A percentile compares a stretch with the other conserved stretches of the same genome.
These are phyloP conservation scores for Galeopterus variegatus DNA, from an alignment of 2,113 vertebrate genomes.

Conservation along the genomic window DNA sequence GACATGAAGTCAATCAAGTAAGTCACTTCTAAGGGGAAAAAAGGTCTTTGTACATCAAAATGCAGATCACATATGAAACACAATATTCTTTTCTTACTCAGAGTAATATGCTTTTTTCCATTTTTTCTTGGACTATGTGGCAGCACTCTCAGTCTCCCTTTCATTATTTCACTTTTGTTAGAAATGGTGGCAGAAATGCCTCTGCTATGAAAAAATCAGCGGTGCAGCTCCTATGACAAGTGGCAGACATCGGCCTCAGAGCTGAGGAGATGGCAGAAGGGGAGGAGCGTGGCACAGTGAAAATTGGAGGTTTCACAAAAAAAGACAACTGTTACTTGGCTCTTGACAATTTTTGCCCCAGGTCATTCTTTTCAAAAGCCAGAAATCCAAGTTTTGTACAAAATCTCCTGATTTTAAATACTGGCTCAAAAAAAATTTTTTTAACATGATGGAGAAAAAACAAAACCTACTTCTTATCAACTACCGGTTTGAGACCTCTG, in stretches of 20 bases:
- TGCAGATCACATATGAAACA: background rate
- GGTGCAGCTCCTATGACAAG: background rate
- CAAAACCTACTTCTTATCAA: background rate
- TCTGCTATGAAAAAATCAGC: background rate
- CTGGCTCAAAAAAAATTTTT: background rate
- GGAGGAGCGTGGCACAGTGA: background rate
- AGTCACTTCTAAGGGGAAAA: background rate
- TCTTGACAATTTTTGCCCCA: background rate
- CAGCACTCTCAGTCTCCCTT: background rate
- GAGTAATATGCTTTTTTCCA: background rate
- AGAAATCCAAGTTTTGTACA: background rate
- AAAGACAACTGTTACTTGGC: background rate
- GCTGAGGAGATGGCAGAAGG: background rate
- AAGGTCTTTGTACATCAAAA: background rate
- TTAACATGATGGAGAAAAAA: background rate
- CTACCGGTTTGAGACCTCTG: background rate
- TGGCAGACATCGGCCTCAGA: background rate
- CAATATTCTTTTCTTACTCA: background rate
- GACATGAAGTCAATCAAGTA: background rate
- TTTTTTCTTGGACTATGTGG: background rate
- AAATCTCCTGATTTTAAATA: constrained; percentile 38
- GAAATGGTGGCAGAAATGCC: background rate
- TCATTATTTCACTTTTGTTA: background rate
- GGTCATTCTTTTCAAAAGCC: background rate
- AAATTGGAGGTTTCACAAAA: background rate